Percentiles rank a stretch among this genome's conserved stretches.
Conservation (phyloP, 2,113 vertebrate genomes). For the Psittacara wagleri region DNA sequence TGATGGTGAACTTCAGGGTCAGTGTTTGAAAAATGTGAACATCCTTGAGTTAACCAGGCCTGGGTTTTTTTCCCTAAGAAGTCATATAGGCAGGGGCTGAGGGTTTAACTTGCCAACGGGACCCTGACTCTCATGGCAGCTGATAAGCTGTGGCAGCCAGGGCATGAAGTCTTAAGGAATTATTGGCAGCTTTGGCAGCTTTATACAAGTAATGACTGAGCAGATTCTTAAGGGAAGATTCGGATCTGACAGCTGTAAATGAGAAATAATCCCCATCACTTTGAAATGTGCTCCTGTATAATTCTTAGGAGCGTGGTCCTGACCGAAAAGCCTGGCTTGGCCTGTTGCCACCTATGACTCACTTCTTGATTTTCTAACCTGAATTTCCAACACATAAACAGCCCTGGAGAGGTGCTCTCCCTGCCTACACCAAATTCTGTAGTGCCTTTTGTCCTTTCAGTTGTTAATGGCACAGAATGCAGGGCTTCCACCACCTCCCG, state of each 20-base stretch:
- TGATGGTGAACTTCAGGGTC: neutral
- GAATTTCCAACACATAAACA: neutral
- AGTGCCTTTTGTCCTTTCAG: neutral
- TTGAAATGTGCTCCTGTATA: neutral
- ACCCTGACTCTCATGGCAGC: neutral
- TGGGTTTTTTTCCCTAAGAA: neutral
- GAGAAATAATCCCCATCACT: neutral
- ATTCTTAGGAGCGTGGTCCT: neutral
- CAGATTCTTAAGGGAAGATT: neutral
- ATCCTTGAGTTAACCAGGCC: neutral
- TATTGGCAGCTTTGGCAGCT: neutral
- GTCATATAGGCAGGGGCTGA: neutral
- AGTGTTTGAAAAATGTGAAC: neutral
- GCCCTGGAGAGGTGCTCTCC: neutral
- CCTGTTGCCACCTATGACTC: neutral
- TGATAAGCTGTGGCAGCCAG: neutral
- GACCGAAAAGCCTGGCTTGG: neutral
- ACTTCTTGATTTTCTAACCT: neutral
- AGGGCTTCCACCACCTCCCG: slow-evolving; percentile 32
- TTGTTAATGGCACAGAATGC: neutral
- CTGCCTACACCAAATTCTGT: neutral
- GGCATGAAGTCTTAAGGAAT: neutral
- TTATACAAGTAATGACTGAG: neutral
- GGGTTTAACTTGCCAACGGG: neutral
- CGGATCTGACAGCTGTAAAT: neutral